Evolutionary conservation across 2,113 vertebrate species (phyloP), one percentile per base, ranked within the genome.

Genomic region (Hiodon tergisus): DNA sequence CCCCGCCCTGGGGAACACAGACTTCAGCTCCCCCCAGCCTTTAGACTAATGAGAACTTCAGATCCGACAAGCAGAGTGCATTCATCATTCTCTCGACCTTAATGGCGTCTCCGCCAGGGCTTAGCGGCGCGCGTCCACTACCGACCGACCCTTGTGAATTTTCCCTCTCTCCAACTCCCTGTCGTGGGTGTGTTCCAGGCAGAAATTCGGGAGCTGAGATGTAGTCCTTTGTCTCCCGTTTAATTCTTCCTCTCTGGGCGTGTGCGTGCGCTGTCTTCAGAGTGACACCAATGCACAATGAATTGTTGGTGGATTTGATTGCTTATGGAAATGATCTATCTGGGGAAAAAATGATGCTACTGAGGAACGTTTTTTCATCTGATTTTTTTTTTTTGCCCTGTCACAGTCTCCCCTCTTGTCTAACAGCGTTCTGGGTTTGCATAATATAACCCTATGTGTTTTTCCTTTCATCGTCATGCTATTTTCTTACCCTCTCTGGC

Each of bases 41-140:
- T 84, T 83, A 81, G 86, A 90, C 88, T 92, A 91, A 91, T 90
- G 89, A 89, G 85, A 86, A 87, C 85, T 88, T 90, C 87, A 86
- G 85, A 89, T 85, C 83, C 80, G 79, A 89, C 89, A 84, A 89
- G 89, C 87, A 76, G 74, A 89, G 87, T 85, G 83, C 88, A 90
- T 91, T 89, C 83, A 90, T 92, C 89, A 87, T 81, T 46, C 85
- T 77, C 86, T 83, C 84, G 58, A 77, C 72, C 83, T 82, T 87
- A 85, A 87, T 86, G 87, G 84, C 85, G 81, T 82, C 82, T 53
- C 80, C 81, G 74, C 78, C 81, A 81, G 54, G 81, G 69, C 83
- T 81, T 83, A 79, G 79, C 85, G 63, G 78, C 79, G 14, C n/a
- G 67, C 80, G 82, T 69, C n/a, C 54, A 55, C 79, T 78, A 17